Evolutionary conservation across 2,797 vertebrate genomes (phyloP).

Genomic region (Delichon dasypus): DNA sequence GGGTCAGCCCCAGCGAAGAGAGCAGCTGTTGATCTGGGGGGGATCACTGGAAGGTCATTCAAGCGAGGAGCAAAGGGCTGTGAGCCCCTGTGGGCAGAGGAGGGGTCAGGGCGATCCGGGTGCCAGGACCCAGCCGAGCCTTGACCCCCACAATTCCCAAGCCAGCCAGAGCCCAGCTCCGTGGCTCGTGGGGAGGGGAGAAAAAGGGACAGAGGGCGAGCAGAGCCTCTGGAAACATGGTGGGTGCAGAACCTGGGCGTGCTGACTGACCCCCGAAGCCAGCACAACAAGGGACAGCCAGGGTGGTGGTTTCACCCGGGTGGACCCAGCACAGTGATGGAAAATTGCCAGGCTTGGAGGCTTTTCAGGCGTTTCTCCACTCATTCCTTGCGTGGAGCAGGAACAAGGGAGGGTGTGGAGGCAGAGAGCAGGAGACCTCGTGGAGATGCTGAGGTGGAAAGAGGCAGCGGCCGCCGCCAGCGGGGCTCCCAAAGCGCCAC

Average conservation of each 20-base stretch:
- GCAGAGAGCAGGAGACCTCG: constrained; percentile 6
- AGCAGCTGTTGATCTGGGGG: neutral
- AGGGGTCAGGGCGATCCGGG: too few relatives aligned
- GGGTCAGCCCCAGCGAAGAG: accelerated
- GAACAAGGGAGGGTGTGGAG: neutral
- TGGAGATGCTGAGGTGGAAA: neutral
- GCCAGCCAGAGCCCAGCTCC: neutral
- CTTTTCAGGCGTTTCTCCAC: neutral
- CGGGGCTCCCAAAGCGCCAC: neutral
- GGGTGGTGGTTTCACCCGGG: neutral
- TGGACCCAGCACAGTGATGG: neutral
- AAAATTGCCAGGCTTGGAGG: neutral
- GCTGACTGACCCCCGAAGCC: too few relatives aligned
- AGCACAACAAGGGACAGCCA: too few relatives aligned
- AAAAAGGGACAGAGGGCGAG: too few relatives aligned
- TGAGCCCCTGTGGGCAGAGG: neutral
- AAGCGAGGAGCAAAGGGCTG: neutral
- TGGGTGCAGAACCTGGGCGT: too few relatives aligned
- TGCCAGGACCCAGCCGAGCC: neutral
- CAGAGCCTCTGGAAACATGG: too few relatives aligned
- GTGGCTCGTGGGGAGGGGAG: too few relatives aligned
- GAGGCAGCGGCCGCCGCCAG: neutral
- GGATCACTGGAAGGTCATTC: neutral
- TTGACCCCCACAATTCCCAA: neutral
- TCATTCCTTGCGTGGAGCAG: neutral